phyloP scores from a whole-genome alignment of 2,888 invertebrate species.

The Andrena minutula region DNA sequence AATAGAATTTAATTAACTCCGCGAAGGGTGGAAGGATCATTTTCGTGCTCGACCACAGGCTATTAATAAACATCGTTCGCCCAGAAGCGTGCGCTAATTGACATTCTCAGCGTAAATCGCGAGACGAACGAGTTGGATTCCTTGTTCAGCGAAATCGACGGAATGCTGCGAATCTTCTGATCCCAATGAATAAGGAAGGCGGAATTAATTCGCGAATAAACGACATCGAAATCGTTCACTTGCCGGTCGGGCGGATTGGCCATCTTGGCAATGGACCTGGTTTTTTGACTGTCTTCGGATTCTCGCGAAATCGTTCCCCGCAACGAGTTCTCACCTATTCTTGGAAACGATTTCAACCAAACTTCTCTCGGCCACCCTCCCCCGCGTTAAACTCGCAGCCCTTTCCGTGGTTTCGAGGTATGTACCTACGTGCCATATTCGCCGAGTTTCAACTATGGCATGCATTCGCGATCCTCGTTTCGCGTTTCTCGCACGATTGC shows the following conservation, averaged over 20 bases:
- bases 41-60: conserved; percentile 1
- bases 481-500: conserved; percentile 10
- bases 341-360: conserved; percentile 35
- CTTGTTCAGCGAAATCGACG: conserved; percentile 10
- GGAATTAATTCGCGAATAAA: conserved; percentile 7
- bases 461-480: conserved; percentile 41
- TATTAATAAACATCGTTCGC: conserved; percentile 31
- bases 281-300: conserved; percentile 5
- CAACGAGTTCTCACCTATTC: conserved; percentile 45
- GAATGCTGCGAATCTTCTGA: neutral
- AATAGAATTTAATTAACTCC: conserved; percentile 40
- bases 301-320: neutral
- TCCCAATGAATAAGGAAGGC: too few species aligned
- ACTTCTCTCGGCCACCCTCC: neutral
- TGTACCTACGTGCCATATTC: conserved; percentile 43
- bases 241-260: neutral
- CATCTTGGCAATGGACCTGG: neutral
- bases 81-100: conserved; percentile 17
- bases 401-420: conserved; percentile 37
- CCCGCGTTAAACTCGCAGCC: conserved; percentile 56
- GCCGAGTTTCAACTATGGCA: conserved; percentile 17
- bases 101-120: conserved; percentile 24
- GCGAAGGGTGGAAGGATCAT: conserved; percentile 19
- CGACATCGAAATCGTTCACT: neutral
- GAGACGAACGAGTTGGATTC: neutral